These are phyloP conservation scores for Stictonetta naevosa DNA, from an alignment of 2,113 vertebrate species.

Conservation along the genomic window DNA sequence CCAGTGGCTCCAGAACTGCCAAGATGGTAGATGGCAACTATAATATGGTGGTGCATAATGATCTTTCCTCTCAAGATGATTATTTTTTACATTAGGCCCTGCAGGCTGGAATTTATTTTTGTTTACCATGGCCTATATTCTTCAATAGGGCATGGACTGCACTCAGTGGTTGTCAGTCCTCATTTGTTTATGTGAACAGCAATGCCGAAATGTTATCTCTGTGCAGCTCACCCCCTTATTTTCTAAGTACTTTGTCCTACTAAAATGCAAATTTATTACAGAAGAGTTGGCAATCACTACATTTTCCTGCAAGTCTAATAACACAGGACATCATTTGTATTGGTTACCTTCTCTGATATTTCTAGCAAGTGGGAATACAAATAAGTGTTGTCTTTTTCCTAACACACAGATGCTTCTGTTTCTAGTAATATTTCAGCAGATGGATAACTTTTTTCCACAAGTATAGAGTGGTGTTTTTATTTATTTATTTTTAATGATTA, in stretches of 20 bases:
- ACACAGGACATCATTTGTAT: neutral
- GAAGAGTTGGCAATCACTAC: neutral
- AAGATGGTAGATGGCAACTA: neutral
- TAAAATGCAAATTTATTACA: slow-evolving; percentile 8
- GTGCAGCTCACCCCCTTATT: neutral
- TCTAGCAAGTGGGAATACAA: neutral
- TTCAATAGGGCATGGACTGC: neutral
- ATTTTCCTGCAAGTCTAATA: neutral
- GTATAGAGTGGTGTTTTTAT: neutral
- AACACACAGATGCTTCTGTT: neutral
- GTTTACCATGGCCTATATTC: slow-evolving; percentile 32
- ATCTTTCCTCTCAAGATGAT: slow-evolving; percentile 3
- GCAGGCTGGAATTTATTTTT: slow-evolving; percentile 21
- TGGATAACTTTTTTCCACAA: neutral
- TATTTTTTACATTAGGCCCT: neutral
- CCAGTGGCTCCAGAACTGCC: neutral
- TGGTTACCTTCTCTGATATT: neutral
- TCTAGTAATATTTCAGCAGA: neutral
- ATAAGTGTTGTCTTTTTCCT: neutral
- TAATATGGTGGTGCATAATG: neutral
- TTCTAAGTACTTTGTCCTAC: neutral
- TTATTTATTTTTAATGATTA: neutral
- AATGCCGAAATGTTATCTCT: neutral
- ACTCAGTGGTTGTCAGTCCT: slow-evolving; percentile 4
- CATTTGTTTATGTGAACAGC: neutral